These are phyloP conservation scores for Zenarchopterus dispar DNA, from an alignment of 2,797 vertebrate genomes.

Conservation along the genomic window DNA sequence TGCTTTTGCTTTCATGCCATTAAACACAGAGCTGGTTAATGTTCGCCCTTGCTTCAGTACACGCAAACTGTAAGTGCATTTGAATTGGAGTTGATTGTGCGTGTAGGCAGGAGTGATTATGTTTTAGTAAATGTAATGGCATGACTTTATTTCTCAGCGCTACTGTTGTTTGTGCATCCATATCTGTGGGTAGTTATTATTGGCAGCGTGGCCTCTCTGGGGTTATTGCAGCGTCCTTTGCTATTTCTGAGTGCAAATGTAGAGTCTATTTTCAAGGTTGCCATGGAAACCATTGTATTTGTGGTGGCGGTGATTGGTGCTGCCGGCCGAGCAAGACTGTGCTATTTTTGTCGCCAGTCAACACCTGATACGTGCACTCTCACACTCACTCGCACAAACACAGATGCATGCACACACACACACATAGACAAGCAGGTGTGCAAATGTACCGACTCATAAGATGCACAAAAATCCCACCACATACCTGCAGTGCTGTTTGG, in stretches of 20 bases:
- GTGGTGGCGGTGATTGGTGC: constrained; percentile 83
- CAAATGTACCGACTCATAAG: constrained; percentile 40
- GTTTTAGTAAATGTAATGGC: constrained; percentile 59
- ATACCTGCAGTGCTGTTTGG: constrained; percentile 21
- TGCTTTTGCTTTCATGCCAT: constrained; percentile 37
- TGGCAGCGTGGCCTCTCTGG: constrained; percentile 69
- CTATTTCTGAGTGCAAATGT: constrained; percentile 80
- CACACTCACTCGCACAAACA: constrained; percentile 1
- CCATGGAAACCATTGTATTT: constrained; percentile 89
- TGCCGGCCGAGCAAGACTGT: constrained; percentile 81
- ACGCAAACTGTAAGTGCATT: constrained; percentile 42
- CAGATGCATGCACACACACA: constrained; percentile 18
- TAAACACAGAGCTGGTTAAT: constrained; percentile 50
- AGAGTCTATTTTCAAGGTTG: constrained; percentile 86
- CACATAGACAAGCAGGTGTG: constrained; percentile 29
- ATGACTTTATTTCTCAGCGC: constrained; percentile 57
- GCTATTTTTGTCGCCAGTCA: constrained; percentile 86
- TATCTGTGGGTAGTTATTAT: constrained; percentile 72
- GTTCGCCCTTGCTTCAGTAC: constrained; percentile 29
- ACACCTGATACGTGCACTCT: constrained; percentile 69
- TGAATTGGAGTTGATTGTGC: constrained; percentile 56
- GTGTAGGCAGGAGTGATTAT: constrained; percentile 66
- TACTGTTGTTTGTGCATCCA: constrained; percentile 40
- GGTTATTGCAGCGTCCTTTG: constrained; percentile 74
- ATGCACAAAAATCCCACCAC: constrained; percentile 15